These are phyloP conservation scores for Tupiocoris notatus DNA, from an alignment of 2,888 invertebrate genomes.

Conservation along the genomic window DNA sequence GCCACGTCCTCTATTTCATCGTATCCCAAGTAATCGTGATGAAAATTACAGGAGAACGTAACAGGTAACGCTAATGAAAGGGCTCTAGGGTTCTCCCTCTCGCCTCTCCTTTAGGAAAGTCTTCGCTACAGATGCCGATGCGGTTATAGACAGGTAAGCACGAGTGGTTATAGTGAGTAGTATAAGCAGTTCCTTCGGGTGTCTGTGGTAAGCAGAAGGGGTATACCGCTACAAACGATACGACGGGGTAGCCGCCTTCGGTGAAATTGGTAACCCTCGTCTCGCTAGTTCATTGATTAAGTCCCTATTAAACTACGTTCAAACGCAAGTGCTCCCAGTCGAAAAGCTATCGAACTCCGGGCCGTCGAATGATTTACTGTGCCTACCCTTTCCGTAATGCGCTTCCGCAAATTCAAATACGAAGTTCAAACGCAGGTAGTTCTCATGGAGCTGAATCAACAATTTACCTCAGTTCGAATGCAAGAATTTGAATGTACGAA, in stretches of 20 bases:
- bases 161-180: background rate
- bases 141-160: background rate
- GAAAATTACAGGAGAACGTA: constrained; percentile 9
- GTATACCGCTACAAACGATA: background rate
- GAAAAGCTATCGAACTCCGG: background rate
- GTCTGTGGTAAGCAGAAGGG: background rate
- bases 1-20: background rate
- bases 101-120: background rate
- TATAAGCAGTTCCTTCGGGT: background rate
- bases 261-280: background rate
- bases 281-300: background rate
- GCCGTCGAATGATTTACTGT: background rate
- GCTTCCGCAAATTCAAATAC: too few species aligned
- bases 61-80: constrained; percentile 6
- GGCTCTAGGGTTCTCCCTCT: background rate
- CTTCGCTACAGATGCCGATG: background rate
- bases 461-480: too few species aligned
- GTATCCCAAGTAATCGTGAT: background rate
- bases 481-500: too few species aligned
- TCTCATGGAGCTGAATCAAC: too few species aligned
- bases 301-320: background rate
- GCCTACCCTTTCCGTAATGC: too few species aligned
- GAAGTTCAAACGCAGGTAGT: too few species aligned
- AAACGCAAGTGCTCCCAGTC: background rate
- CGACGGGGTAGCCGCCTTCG: background rate